These are phyloP conservation scores for Astropecten irregularis DNA, from an alignment of 53 echinoderm and acorn worm species.

Conservation along the genomic window DNA sequence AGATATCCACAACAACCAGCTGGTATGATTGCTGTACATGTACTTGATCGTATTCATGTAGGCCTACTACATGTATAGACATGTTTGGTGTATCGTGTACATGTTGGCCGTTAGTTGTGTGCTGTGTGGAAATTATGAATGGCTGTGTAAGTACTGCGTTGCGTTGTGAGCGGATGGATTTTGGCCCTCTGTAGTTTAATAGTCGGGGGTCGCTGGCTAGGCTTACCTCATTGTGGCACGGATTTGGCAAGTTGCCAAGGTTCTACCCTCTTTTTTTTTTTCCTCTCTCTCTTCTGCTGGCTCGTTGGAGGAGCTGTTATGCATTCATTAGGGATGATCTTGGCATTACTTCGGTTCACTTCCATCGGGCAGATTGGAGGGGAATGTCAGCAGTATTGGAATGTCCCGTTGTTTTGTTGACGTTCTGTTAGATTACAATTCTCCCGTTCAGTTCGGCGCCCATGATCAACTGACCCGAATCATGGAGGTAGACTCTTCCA, in stretches of 20 bases:
- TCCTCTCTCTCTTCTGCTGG: not conserved
- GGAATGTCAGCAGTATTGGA: no score
- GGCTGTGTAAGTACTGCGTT: not conserved
- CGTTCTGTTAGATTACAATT: no score
- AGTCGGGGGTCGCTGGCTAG: no score
- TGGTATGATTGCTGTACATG: no score
- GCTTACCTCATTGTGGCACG: not conserved
- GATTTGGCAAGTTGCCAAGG: slow-evolving; percentile 50
- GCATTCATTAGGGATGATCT: slow-evolving; percentile 56
- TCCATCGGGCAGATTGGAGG: not conserved
- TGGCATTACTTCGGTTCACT: not conserved
- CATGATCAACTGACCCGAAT: no score
- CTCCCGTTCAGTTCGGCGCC: no score
- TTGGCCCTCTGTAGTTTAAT: not conserved
- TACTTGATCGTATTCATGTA: not conserved
- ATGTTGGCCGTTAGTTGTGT: no score
- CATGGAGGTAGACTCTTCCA: no score
- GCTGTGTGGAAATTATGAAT: slow-evolving; percentile 27
- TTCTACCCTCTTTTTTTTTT: not conserved
- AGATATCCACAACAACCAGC: no score
- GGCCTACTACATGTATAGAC: slow-evolving; percentile 11
- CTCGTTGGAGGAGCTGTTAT: not conserved
- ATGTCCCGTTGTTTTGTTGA: no score
- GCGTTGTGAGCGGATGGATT: no score
- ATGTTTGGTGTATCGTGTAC: no score